Evolutionary conservation across 2,888 invertebrate genomes (phyloP).

Genomic region (Oxystoma pomonae): DNA sequence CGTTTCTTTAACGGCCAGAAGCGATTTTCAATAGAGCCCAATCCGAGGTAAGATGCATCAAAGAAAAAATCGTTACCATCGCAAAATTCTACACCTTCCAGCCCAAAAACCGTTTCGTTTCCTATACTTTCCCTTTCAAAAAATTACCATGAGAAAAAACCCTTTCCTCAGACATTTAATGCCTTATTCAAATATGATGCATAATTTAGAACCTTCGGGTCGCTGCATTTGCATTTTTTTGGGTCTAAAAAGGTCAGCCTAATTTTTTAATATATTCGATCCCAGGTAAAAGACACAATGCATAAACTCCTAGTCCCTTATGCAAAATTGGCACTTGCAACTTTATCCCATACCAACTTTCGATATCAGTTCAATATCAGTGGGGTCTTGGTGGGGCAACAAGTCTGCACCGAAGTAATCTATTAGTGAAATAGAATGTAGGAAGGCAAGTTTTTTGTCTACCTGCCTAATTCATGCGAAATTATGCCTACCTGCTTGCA

Average conservation of each 20-base stretch:
- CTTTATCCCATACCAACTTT: constrained; percentile 21
- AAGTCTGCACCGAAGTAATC: constrained; percentile 13
- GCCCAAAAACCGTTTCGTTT: constrained; percentile 30
- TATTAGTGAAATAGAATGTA: constrained; percentile 33
- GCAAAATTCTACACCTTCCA: constrained; percentile 24
- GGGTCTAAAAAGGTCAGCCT: constrained; percentile 42
- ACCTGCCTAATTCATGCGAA: constrained; percentile 51
- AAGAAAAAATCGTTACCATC: constrained; percentile 28
- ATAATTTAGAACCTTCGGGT: constrained; percentile 44
- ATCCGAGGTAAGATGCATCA: background rate
- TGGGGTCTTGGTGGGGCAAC: background rate
- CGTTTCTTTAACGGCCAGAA: constrained; percentile 20
- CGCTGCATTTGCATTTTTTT: constrained; percentile 45
- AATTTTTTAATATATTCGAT: constrained; percentile 40
- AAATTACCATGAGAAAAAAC: constrained; percentile 40
- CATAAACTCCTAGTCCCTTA: constrained; percentile 20
- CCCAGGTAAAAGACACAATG: constrained; percentile 35
- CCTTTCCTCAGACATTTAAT: constrained; percentile 36
- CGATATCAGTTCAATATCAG: constrained; percentile 25
- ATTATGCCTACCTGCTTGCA: constrained; percentile 50
- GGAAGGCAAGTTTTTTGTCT: constrained; percentile 45
- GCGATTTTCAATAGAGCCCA: constrained; percentile 5
- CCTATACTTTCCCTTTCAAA: constrained; percentile 20
- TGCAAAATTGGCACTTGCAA: constrained; percentile 33
- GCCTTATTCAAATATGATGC: constrained; percentile 45